Evolutionary conservation across 2,113 vertebrate genomes (phyloP).

Genomic region (Pseudopodoces humilis): DNA sequence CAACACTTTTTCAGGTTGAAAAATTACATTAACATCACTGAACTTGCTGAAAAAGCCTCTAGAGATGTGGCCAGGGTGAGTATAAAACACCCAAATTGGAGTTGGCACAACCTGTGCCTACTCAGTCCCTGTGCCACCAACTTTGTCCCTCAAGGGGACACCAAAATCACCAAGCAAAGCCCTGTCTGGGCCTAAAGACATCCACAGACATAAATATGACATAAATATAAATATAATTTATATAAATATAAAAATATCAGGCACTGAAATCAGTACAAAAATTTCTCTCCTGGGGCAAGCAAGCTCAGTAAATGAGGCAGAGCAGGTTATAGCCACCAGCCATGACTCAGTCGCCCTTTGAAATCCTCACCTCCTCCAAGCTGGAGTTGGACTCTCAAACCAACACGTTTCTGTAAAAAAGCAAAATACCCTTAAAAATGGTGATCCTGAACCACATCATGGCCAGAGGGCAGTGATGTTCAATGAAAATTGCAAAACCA

Average conservation of each 20-base stretch:
- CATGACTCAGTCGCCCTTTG: accelerated
- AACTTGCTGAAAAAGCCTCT: neutral
- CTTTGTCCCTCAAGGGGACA: neutral
- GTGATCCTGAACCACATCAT: neutral
- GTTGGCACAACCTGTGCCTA: neutral
- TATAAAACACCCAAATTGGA: accelerated
- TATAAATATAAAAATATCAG: neutral
- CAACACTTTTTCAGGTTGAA: neutral
- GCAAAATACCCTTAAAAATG: neutral
- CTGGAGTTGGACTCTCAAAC: neutral
- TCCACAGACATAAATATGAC: accelerated
- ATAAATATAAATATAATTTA: neutral
- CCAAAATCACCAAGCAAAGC: accelerated
- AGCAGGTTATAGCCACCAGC: neutral
- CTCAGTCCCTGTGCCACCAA: neutral
- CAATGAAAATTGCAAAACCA: neutral
- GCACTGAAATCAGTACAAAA: neutral
- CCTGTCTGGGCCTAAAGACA: neutral
- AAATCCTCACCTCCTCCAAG: neutral
- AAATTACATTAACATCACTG: accelerated
- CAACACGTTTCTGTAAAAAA: neutral
- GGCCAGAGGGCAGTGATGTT: neutral
- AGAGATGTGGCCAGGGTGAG: accelerated
- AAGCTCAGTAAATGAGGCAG: neutral
- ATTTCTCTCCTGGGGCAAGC: accelerated